phyloP scores from a whole-genome alignment of 2,113 vertebrate genomes.

The Hyperoodon ampullatus region DNA sequence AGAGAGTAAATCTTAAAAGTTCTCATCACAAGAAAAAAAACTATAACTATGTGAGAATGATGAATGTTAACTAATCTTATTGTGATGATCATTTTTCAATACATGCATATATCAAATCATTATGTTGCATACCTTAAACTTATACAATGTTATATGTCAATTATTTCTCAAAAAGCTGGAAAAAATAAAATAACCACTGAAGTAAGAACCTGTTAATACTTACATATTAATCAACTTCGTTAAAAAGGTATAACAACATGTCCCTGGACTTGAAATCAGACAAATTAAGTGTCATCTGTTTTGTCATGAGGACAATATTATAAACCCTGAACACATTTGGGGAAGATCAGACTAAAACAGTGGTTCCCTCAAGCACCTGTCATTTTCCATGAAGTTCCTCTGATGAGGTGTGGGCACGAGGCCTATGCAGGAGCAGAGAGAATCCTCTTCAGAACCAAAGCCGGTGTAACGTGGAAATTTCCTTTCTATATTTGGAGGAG shows the following conservation, averaged over 20 bases:
- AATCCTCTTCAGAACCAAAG: constrained; percentile 97
- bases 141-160: not conserved
- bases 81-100: not conserved
- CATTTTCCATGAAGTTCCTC: constrained; percentile 91
- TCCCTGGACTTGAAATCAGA: not conserved
- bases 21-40: not conserved
- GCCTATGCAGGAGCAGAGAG: constrained; percentile 88
- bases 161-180: not conserved
- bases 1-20: not conserved
- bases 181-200: constrained; percentile 14
- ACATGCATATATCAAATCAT: not conserved
- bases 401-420: constrained; percentile 85
- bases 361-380: constrained; percentile 88
- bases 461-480: constrained; percentile 92
- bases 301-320: not conserved
- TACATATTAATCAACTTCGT: not conserved
- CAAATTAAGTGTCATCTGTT: not conserved
- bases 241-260: constrained; percentile 20
- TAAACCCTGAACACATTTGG: constrained; percentile 6
- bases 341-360: constrained; percentile 32
- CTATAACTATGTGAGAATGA: not conserved
- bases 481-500: constrained; percentile 82
- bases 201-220: not conserved
- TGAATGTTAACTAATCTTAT: not conserved
- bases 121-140: not conserved